phyloP scores from a whole-genome alignment of 92 coral and sea anemone species.

The Pocillopora meandrina region DNA sequence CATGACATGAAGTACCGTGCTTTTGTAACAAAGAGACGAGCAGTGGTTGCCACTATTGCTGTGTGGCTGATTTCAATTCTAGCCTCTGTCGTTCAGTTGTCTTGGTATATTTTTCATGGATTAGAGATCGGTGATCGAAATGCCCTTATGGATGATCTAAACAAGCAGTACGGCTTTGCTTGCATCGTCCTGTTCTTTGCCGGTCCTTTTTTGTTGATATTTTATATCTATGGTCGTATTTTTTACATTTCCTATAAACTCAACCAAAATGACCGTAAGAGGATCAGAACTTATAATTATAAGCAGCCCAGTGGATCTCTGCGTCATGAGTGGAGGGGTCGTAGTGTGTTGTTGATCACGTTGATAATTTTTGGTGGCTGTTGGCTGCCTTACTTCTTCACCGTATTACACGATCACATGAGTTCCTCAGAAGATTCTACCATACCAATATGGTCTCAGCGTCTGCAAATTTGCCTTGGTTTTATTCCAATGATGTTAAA shows the following conservation, averaged over 20 bases:
- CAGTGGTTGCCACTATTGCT: constrained; percentile 22
- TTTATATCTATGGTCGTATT: constrained; percentile 37
- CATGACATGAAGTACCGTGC: constrained; percentile 54
- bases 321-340: constrained; percentile 34
- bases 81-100: constrained; percentile 57
- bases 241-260: constrained; percentile 28
- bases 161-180: constrained; percentile 1
- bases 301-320: constrained; percentile 8
- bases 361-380: constrained; percentile 44
- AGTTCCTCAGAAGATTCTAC: neutral
- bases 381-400: constrained; percentile 52
- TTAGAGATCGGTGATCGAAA: constrained; percentile 29
- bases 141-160: neutral
- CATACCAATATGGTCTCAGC: constrained; percentile 19
- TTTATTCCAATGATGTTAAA: constrained; percentile 26
- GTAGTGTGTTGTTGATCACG: constrained; percentile 47
- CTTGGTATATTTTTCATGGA: constrained; percentile 48
- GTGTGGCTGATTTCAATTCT: constrained; percentile 50
- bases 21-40: constrained; percentile 50
- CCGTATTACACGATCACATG: constrained; percentile 6
- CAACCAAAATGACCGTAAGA: constrained; percentile 2
- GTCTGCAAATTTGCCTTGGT: constrained; percentile 2
- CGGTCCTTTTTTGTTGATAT: constrained; percentile 40
- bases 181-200: constrained; percentile 51
- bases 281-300: neutral